Percentiles rank a stretch among this genome's conserved stretches.
Evolutionary conservation across 2,113 vertebrate species (phyloP).

Genomic region (Seriola dumerili): DNA sequence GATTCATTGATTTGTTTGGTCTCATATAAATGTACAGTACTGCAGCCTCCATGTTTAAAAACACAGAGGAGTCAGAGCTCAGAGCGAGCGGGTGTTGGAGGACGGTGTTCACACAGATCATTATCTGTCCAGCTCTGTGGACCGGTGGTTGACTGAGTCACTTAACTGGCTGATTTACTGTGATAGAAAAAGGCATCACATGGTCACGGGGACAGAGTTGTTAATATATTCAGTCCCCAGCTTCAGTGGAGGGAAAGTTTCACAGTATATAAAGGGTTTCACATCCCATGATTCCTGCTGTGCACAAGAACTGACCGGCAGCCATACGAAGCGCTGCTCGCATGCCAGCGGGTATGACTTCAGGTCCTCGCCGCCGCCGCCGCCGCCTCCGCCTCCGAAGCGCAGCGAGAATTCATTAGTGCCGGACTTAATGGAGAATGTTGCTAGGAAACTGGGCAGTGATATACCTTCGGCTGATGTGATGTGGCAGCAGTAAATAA

Average conservation of each 20-base stretch:
- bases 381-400: conserved; percentile 82
- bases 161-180: no score
- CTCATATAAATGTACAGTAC: background rate
- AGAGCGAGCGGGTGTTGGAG: background rate
- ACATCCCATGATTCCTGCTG: conserved; percentile 19
- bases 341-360: conserved; percentile 83
- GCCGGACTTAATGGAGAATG: conserved; percentile 42
- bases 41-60: background rate
- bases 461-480: conserved; percentile 23
- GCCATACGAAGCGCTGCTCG: no score
- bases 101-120: background rate
- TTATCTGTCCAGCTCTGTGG: background rate
- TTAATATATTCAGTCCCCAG: no score
- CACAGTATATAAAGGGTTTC: background rate
- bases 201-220: no score
- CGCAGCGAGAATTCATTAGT: conserved; percentile 42
- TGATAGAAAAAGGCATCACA: no score
- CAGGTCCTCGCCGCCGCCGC: conserved; percentile 83
- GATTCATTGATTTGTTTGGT: background rate
- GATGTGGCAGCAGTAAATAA: conserved; percentile 45
- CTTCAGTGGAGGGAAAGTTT: background rate
- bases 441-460: conserved; percentile 71
- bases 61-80: background rate
- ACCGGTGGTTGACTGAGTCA: background rate
- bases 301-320: background rate